These are phyloP conservation scores for Euleptes europaea DNA, from an alignment of 2,113 vertebrate genomes.

Conservation along the genomic window DNA sequence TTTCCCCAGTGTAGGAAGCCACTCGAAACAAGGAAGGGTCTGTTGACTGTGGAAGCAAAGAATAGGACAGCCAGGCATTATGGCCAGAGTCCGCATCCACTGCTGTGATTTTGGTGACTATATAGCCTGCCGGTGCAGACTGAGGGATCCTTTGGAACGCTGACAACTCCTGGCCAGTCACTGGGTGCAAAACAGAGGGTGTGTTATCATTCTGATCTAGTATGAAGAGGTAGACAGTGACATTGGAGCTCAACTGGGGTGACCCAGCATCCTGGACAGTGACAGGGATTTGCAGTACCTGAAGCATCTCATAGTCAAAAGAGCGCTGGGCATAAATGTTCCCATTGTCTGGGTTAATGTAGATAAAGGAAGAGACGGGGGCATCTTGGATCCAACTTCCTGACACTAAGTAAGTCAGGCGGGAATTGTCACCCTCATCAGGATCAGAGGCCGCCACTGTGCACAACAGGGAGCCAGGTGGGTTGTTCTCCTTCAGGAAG, in stretches of 20 bases:
- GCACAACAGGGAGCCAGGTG: conserved; percentile 80
- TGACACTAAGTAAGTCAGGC: conserved; percentile 78
- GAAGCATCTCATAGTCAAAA: conserved; percentile 79
- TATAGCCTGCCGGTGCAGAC: conserved; percentile 79
- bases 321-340: conserved; percentile 80
- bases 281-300: conserved; percentile 74
- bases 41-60: conserved; percentile 77
- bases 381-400: conserved; percentile 70
- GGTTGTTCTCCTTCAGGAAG: conserved; percentile 80
- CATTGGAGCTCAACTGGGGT: conserved; percentile 67
- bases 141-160: conserved; percentile 78
- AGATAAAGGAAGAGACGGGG: conserved; percentile 80
- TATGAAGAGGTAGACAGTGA: conserved; percentile 77
- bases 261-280: conserved; percentile 74
- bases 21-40: conserved; percentile 82
- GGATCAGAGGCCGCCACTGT: conserved; percentile 81
- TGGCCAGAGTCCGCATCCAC: conserved; percentile 86
- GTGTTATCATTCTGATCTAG: conserved; percentile 81
- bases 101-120: conserved; percentile 88
- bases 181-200: conserved; percentile 81
- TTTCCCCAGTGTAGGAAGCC: conserved; percentile 83
- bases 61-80: conserved; percentile 88
- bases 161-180: conserved; percentile 58
- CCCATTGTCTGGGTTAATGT: conserved; percentile 81
- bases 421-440: conserved; percentile 77